A percentile compares a stretch with the other conserved stretches of the same genome.
phyloP scores from a whole-genome alignment of 2,888 invertebrate genomes.

The Hirtodrosophila duncani region DNA sequence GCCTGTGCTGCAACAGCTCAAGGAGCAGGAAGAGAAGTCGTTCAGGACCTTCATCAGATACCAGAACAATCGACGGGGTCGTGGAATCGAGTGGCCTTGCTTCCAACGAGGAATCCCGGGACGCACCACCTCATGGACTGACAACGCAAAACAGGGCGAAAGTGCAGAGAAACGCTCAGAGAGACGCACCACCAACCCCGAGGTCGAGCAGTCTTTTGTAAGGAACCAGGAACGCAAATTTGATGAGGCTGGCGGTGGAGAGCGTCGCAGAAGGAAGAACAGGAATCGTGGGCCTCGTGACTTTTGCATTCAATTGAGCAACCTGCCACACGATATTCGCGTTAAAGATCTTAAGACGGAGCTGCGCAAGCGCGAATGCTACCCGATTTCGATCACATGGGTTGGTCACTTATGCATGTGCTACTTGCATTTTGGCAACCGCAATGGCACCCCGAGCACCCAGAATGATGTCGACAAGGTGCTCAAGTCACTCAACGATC shows the following conservation, averaged over 20 bases:
- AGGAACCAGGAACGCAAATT: slow-evolving; percentile 74
- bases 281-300: slow-evolving; percentile 69
- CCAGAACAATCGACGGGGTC: slow-evolving; percentile 77
- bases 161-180: slow-evolving; percentile 60
- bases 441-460: slow-evolving; percentile 78
- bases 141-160: slow-evolving; percentile 74
- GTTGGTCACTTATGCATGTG: slow-evolving; percentile 84
- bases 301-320: slow-evolving; percentile 81
- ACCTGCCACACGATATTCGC: slow-evolving; percentile 85
- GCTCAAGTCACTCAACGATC: slow-evolving; percentile 75
- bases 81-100: slow-evolving; percentile 77
- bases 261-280: slow-evolving; percentile 58
- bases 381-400: slow-evolving; percentile 88
- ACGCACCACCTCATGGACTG: slow-evolving; percentile 74
- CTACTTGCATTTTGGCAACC: slow-evolving; percentile 87
- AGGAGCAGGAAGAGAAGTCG: slow-evolving; percentile 84
- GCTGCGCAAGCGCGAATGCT: slow-evolving; percentile 85
- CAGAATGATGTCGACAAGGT: slow-evolving; percentile 77
- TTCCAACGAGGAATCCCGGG: slow-evolving; percentile 79
- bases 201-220: slow-evolving; percentile 75
- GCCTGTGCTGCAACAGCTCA: slow-evolving; percentile 85
- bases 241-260: slow-evolving; percentile 49
- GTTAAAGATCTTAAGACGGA: slow-evolving; percentile 87
- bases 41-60: slow-evolving; percentile 83
- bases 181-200: slow-evolving; percentile 72